phyloP scores from a whole-genome alignment of 2,888 invertebrate species.

The Hofmannophila pseudospretella region DNA sequence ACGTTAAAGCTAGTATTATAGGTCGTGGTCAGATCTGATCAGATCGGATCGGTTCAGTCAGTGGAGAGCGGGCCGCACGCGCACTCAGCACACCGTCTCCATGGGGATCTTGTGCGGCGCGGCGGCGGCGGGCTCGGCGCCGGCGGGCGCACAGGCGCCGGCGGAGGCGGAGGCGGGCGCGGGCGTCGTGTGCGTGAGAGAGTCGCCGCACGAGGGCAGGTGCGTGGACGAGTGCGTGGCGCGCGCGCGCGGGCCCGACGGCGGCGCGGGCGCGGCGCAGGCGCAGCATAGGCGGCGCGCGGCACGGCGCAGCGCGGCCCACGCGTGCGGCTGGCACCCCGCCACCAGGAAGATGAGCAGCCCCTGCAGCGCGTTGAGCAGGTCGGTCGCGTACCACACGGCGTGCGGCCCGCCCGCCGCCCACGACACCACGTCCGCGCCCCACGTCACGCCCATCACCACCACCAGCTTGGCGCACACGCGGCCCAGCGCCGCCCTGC shows the following conservation, averaged over 20 bases:
- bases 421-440: slow-evolving; percentile 91
- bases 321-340: slow-evolving; percentile 91
- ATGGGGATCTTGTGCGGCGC: slow-evolving; percentile 69
- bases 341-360: slow-evolving; percentile 93
- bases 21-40: neutral
- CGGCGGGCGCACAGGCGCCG: slow-evolving; percentile 71
- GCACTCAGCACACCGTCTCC: slow-evolving; percentile 79
- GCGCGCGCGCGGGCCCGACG: slow-evolving; percentile 68
- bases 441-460: slow-evolving; percentile 75
- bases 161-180: slow-evolving; percentile 80
- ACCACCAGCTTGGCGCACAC: slow-evolving; percentile 92
- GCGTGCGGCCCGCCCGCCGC: slow-evolving; percentile 87
- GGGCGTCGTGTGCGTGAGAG: slow-evolving; percentile 83
- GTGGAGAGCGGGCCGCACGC: neutral
- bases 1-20: slow-evolving; percentile 23
- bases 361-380: slow-evolving; percentile 91
- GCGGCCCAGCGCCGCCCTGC: slow-evolving; percentile 86
- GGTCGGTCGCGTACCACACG: slow-evolving; percentile 90
- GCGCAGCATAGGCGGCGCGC: slow-evolving; percentile 49
- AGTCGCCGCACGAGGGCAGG: slow-evolving; percentile 88
- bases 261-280: slow-evolving; percentile 79
- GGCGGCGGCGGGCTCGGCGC: slow-evolving; percentile 73
- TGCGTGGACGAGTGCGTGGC: slow-evolving; percentile 85
- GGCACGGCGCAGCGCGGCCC: slow-evolving; percentile 55
- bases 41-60: no score